Evolutionary conservation across 2,113 vertebrate species (phyloP), one percentile per base, ranked within the genome.

Genomic region (Passer domesticus): DNA sequence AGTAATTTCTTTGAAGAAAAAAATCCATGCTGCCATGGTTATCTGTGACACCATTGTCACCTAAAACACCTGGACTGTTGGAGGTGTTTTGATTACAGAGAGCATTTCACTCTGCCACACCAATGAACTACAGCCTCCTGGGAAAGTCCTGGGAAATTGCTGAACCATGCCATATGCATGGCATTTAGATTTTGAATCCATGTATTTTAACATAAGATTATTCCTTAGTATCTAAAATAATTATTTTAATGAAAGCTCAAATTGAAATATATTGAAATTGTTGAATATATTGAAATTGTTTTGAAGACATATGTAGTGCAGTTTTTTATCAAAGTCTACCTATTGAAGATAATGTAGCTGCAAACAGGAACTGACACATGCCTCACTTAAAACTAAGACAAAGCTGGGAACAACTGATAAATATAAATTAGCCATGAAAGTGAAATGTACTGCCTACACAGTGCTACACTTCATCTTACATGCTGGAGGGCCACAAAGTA

Each of bases 361-460:
- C 84, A 94, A 84, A 79, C 35, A 95, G 75, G 75, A 90, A 77
- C 75, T 62, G 63, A 85, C 88, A 86, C 35, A 73, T 47, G 19
- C 55, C 59, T 86, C 43, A 83, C 4, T 74, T 79, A 94, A 80
- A 41, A 59, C 44, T 20, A 78, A 56, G 41, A 90, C 72, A 85
- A 96, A 81, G 28, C 79, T 92, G 75, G 59, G 20, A 94, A 70
- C 27, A 83, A 83, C 28, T 49, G 68, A 63, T 60, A 76, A 28
- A 41, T 85, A 95, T 76, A 92, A 83, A 93, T 88, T 56, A 95
- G 39, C 83, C 60, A 56, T 39, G 60, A 56, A 92, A 96, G 52
- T 90, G 79, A 93, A 94, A 92, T 67, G 78, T 55, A 39, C 83
- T 96, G 88, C 92, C 95, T 63, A 95, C 89, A 74, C 67, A 75